phyloP scores from a whole-genome alignment of 2,113 vertebrate genomes.

The Platysteira castanea region DNA sequence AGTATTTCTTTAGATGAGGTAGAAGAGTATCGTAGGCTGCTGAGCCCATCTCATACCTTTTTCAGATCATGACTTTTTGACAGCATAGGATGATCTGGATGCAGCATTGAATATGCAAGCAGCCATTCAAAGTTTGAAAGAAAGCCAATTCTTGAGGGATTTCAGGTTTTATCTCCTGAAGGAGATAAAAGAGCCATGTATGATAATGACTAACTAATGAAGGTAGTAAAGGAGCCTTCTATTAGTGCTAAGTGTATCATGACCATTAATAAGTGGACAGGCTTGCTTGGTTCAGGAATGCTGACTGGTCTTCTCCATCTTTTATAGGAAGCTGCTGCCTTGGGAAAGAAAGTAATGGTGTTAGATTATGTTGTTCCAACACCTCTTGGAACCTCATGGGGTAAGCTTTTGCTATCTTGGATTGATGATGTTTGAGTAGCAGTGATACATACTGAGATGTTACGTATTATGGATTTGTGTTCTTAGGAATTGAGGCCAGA shows the following conservation, averaged over 20 bases:
- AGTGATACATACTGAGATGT: not conserved
- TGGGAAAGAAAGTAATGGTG: conserved; percentile 94
- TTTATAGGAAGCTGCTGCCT: conserved; percentile 84
- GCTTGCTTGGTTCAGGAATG: not conserved
- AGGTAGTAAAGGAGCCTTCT: not conserved
- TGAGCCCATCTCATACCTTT: not conserved
- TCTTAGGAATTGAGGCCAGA: not conserved
- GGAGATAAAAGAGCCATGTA: not conserved
- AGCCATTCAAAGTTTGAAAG: not conserved
- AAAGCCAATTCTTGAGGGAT: not conserved
- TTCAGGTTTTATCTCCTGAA: not conserved
- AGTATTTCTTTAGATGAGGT: not conserved
- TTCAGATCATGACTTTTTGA: not conserved
- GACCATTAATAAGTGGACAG: not conserved
- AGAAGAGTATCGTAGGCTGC: not conserved
- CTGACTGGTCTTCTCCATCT: not conserved
- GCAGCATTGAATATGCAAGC: not conserved
- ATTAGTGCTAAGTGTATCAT: not conserved
- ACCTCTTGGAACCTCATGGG: conserved; percentile 90
- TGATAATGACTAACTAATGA: not conserved
- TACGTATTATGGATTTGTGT: not conserved
- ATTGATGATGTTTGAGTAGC: not conserved
- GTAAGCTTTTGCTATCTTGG: conserved; percentile 64
- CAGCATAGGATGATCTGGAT: not conserved
- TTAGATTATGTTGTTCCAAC: conserved; percentile 93